Conservation (phyloP, 2,888 invertebrate species). For the Dynastes maya region DNA sequence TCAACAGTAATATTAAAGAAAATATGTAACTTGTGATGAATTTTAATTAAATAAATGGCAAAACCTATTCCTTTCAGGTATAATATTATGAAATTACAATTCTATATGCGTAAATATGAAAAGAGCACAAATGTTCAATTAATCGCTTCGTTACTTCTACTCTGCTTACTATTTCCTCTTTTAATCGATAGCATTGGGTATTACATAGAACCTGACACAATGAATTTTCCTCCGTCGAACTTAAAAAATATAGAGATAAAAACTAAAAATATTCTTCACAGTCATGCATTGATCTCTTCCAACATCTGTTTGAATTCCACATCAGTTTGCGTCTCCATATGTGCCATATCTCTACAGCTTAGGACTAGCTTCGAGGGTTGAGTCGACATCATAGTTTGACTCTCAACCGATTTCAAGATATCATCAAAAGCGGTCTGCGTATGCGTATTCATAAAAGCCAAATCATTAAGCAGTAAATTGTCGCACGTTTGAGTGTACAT, state of each 20-base stretch:
- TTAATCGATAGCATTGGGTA: too few species aligned
- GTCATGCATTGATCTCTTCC: slow-evolving; percentile 69
- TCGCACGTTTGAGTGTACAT: slow-evolving; percentile 72
- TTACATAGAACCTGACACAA: not conserved
- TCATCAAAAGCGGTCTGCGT: slow-evolving; percentile 77
- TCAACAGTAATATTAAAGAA: not conserved
- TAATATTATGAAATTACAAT: slow-evolving; percentile 8
- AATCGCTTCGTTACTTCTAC: not conserved
- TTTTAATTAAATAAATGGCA: slow-evolving; percentile 22
- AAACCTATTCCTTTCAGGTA: slow-evolving; percentile 4
- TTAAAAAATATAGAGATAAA: slow-evolving; percentile 36
- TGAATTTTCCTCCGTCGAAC: slow-evolving; percentile 5
- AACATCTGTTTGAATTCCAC: slow-evolving; percentile 67
- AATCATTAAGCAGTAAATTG: slow-evolving; percentile 72
- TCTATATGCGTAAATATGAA: not conserved
- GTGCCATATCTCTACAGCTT: slow-evolving; percentile 66
- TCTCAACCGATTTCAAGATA: slow-evolving; percentile 75
- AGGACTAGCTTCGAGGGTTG: slow-evolving; percentile 56
- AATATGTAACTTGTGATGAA: slow-evolving; percentile 8
- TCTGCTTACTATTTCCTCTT: too few species aligned
- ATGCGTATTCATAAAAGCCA: slow-evolving; percentile 76
- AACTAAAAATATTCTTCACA: slow-evolving; percentile 61
- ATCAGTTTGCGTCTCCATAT: slow-evolving; percentile 75
- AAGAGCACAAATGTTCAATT: not conserved
- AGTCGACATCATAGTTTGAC: slow-evolving; percentile 72